phyloP scores from a whole-genome alignment of 2,888 invertebrate species.

The Nyleta sp. region DNA sequence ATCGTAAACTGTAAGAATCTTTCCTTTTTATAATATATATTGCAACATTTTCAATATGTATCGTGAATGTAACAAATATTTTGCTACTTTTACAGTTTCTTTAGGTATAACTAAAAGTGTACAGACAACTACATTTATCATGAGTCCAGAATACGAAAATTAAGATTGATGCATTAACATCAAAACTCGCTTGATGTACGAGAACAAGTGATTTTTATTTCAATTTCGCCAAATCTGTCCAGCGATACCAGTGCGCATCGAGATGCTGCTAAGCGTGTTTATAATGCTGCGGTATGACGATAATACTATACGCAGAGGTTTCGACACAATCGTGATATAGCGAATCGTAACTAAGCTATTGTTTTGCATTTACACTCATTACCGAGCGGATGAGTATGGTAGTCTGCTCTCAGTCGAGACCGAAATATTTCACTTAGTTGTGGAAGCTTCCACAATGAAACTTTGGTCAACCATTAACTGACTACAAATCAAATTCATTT shows the following conservation, averaged over 20 bases:
- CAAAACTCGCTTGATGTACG: no score
- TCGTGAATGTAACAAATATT: no score
- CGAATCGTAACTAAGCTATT: conserved; percentile 48
- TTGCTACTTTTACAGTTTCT: no score
- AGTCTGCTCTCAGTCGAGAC: conserved; percentile 22
- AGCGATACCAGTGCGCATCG: conserved; percentile 19
- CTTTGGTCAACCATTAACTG: conserved; percentile 21
- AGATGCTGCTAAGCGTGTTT: conserved; percentile 33
- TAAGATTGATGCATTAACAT: no score
- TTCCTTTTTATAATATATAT: no score
- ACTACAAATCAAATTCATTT: background rate
- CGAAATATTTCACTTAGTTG: conserved; percentile 35
- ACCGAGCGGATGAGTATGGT: conserved; percentile 37
- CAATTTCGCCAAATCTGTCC: background rate
- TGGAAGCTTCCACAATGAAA: conserved; percentile 20
- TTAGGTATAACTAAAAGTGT: no score
- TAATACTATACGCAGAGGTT: conserved; percentile 29
- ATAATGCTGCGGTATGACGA: conserved; percentile 31
- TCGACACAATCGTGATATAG: conserved; percentile 51
- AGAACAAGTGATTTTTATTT: no score
- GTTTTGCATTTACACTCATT: conserved; percentile 52
- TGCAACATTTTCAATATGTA: no score
- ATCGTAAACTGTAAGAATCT: no score
- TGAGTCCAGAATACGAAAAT: no score
- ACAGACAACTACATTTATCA: no score